Conservation (phyloP, 2,888 invertebrate genomes). For the Cheiracanthium punctorium region DNA sequence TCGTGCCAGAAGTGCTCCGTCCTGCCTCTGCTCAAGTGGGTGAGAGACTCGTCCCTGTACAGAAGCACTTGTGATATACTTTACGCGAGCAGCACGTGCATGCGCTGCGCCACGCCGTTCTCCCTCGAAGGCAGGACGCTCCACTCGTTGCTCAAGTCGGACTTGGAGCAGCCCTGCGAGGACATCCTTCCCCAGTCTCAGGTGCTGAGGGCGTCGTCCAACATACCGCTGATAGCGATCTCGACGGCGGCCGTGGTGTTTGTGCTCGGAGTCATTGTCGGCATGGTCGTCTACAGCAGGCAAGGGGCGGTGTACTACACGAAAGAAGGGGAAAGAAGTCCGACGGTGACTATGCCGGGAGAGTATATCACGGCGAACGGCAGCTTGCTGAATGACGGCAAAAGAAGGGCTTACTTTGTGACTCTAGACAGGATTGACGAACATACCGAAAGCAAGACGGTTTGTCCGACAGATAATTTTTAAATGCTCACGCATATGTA, state of each 20-base stretch:
- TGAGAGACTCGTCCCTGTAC: slow-evolving; percentile 72
- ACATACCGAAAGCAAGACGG: slow-evolving; percentile 39
- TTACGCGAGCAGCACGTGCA: slow-evolving; percentile 74
- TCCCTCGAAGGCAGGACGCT: slow-evolving; percentile 78
- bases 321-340: slow-evolving; percentile 82
- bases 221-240: slow-evolving; percentile 79
- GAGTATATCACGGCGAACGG: slow-evolving; percentile 45
- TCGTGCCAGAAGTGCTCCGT: slow-evolving; percentile 81
- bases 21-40: slow-evolving; percentile 73
- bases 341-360: slow-evolving; percentile 73
- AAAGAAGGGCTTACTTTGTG: slow-evolving; percentile 55
- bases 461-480: neutral
- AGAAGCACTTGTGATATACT: slow-evolving; percentile 71
- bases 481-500: neutral
- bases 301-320: slow-evolving; percentile 87
- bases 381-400: slow-evolving; percentile 48
- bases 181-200: slow-evolving; percentile 69
- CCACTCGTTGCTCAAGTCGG: slow-evolving; percentile 46
- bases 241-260: slow-evolving; percentile 78
- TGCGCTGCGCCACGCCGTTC: slow-evolving; percentile 81
- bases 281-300: slow-evolving; percentile 81
- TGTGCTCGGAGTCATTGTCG: slow-evolving; percentile 78
- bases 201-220: slow-evolving; percentile 69
- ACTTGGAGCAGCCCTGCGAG: slow-evolving; percentile 70
- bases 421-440: slow-evolving; percentile 64